Evolutionary conservation across 2,888 invertebrate species (phyloP), one percentile per base, ranked within the genome.

Genomic region (Hypomecis atomaria): DNA sequence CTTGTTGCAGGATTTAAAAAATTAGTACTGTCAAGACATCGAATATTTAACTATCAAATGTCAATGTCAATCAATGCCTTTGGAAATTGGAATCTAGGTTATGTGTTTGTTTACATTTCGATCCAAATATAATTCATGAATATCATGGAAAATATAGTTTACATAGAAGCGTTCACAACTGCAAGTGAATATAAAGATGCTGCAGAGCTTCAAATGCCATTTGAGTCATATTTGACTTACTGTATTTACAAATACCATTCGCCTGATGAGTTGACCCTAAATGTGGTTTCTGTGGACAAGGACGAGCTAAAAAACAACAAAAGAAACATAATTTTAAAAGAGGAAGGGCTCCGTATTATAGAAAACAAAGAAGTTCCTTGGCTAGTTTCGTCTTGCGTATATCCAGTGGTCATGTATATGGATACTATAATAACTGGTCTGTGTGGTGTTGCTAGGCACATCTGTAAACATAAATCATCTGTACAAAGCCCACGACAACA

Each of bases 401-500:
- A 95, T 75, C 97, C 97, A 40, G 94, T 95, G 8, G 93, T 95
- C 49, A 87, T 94, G 54, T 91, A 91, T 65, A 92, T 94, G 61
- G 93, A 94, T 62, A 94, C 94, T 11, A 94, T 95, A 56, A 94
- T 97, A 56, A 96, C 97, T 7, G 98, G 97, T 0, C 85, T 97
- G 6, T 96, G 97, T 85, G 95, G 96, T 0, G 96, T 96, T 0
- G 87, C 88, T 0, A 80, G 93, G 59, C 87, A 90, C 65, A 85
- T 93, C 40, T 82, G 84, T 66, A 84, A 85, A 66, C 79, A 79
- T 59, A 83, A 78, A 55, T 70, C 74, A 6, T 60, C 71, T 8
- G 44, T 67, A 0, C 69, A 59, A 6, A 74, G 78, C 45, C 9
- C 62, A 3, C 72, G 78, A 33, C 91, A 90, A 71, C 88, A 89